These are phyloP conservation scores for Malacoraja senta DNA, from an alignment of 2,797 vertebrate species.

Conservation along the genomic window DNA sequence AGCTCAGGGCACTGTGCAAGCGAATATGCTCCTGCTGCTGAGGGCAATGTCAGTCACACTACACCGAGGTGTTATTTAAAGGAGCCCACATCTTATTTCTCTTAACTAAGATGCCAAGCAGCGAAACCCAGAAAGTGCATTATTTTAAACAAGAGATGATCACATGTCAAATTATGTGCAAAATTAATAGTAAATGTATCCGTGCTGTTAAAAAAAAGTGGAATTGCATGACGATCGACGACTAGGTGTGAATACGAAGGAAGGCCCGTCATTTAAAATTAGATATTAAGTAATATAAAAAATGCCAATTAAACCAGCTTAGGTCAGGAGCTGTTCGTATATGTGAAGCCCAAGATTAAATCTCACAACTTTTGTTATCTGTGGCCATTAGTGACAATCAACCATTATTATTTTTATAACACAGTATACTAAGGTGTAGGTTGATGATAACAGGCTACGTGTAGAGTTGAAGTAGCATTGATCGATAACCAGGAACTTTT, in stretches of 20 bases:
- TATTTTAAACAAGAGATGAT: background rate
- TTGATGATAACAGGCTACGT: background rate
- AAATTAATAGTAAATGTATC: background rate
- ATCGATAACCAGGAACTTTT: constrained; percentile 10
- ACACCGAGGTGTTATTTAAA: constrained; percentile 25
- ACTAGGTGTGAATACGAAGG: background rate
- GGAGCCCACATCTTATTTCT: background rate
- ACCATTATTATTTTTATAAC: background rate
- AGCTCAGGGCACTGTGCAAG: background rate
- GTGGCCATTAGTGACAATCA: background rate
- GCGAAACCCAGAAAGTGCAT: background rate
- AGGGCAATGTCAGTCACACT: constrained; percentile 9
- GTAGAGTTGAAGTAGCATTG: constrained; percentile 18
- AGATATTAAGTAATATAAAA: background rate
- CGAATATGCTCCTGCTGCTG: background rate
- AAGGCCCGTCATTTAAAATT: background rate
- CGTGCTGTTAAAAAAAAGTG: background rate
- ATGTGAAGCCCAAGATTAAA: background rate
- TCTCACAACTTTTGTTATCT: background rate
- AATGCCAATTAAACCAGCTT: background rate
- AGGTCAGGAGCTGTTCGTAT: background rate
- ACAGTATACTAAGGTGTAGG: background rate
- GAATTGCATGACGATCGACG: too few species aligned
- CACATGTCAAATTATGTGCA: background rate
- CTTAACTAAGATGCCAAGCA: background rate